A percentile compares a stretch with the other conserved stretches of the same genome.
These are phyloP conservation scores for Aegithalos caudatus DNA, from an alignment of 2,113 vertebrate species.

Conservation along the genomic window DNA sequence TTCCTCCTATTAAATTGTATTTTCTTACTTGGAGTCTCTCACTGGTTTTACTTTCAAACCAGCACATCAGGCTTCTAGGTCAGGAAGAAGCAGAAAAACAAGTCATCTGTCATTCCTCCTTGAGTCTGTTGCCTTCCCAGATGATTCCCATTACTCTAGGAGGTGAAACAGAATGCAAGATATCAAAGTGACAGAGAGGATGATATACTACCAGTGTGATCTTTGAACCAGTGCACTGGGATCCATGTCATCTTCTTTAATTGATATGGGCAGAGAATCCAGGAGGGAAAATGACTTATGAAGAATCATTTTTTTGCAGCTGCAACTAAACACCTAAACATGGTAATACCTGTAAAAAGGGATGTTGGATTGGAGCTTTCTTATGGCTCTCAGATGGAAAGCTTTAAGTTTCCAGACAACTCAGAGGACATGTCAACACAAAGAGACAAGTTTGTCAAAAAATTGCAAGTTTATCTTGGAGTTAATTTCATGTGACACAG, in stretches of 20 bases:
- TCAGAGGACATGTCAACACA: neutral
- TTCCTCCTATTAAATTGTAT: too few relatives aligned
- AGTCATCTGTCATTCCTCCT: neutral
- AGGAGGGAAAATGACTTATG: neutral
- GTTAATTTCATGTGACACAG: neutral
- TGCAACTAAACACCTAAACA: neutral
- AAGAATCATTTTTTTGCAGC: neutral
- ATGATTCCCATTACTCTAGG: neutral
- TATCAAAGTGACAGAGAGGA: slow-evolving; percentile 5
- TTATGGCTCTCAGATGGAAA: neutral
- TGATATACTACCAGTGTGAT: neutral
- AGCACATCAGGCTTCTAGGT: neutral
- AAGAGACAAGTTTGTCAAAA: neutral
- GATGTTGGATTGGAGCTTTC: neutral
- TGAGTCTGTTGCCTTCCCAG: neutral
- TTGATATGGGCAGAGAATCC: neutral
- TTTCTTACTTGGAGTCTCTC: too few relatives aligned
- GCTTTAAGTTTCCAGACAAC: neutral
- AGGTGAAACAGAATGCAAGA: slow-evolving; percentile 27
- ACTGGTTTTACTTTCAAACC: too few relatives aligned
- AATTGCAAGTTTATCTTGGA: neutral
- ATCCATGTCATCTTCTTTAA: neutral
- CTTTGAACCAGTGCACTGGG: neutral
- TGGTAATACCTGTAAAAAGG: neutral
- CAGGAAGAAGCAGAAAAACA: neutral